Evolutionary conservation across 2,888 invertebrate species (phyloP), one percentile per base, ranked within the genome.

Genomic region (Abscondita cerata): DNA sequence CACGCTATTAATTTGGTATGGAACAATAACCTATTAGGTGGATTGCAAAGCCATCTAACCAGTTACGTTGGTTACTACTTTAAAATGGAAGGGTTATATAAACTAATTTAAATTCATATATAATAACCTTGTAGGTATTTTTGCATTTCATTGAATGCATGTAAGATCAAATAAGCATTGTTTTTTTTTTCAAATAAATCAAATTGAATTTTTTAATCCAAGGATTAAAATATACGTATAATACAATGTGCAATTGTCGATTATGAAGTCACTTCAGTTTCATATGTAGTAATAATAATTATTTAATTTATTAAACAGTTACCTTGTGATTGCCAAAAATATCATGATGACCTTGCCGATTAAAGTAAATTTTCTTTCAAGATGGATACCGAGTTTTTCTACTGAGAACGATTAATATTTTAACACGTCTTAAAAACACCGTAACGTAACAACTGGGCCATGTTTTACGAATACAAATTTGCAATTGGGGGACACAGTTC

Each of bases 401-500:
- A n/a, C n/a, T n/a, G 44, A 44, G 44, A 44, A 44, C 44, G 18
- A 44, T 48, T 48, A 48, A 31, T 48, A 48, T 11, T 48, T 48
- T 12, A 31, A 36, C 36, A 36, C 13, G 36, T 25, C 25, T 25
- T 25, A 48, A 48, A 31, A 20, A 48, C 47, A 48, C 25, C 12
- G 8, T 12, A 48, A 48, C 18, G n/a, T 44, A 44, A 44, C 18
- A 44, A 44, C 44, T 18, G n/a, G 40, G 40, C 15, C 13, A 40
- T 40, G 40, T 40, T 44, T 44, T 44, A 18, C 44, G 11, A 44
- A 44, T 44, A 44, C 52, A 66, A 68, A 68, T 61, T 67, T 65
- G 64, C 62, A 52, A 68, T 65, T 68, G 63, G 63, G 66, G 68
- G 59, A 64, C 70, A 64, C 67, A 59, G 73, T 71, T 75, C 72